Conservation (phyloP, 1,140 invertebrate species). For the Anastrepha obliqua region DNA sequence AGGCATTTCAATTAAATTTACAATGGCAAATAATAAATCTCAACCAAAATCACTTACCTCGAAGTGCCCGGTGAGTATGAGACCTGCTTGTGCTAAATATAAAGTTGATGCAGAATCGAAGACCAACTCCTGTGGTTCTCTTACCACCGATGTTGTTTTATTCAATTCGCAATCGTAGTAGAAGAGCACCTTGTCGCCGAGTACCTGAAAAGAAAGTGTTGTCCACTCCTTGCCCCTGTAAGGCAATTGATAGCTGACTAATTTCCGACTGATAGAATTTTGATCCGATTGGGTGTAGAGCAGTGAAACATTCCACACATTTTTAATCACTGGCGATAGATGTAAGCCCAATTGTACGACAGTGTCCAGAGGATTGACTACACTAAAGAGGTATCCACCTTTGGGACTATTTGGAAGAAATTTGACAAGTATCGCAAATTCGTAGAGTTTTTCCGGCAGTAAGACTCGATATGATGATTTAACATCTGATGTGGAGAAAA, state of each 20-base stretch:
- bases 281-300: conserved; percentile 86
- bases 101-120: conserved; percentile 94
- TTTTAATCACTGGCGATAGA: conserved; percentile 76
- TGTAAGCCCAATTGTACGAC: conserved; percentile 84
- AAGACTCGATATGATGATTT: conserved; percentile 91
- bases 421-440: conserved; percentile 89
- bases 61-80: conserved; percentile 87
- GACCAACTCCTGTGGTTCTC: conserved; percentile 85
- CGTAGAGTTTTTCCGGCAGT: conserved; percentile 90
- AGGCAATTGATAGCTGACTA: conserved; percentile 87
- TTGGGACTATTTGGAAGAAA: conserved; percentile 82
- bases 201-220: conserved; percentile 84
- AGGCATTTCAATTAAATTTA: background rate
- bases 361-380: conserved; percentile 93
- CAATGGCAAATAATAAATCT: conserved; percentile 41
- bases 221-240: conserved; percentile 88
- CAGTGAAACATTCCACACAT: conserved; percentile 84
- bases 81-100: conserved; percentile 93
- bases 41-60: conserved; percentile 82
- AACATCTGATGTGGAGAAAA: conserved; percentile 89
- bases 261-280: conserved; percentile 78
- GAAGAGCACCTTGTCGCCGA: conserved; percentile 84
- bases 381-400: conserved; percentile 92
- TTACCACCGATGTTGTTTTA: conserved; percentile 80
- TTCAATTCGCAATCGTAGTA: conserved; percentile 89